These are phyloP conservation scores for Nezara viridula DNA, from an alignment of 2,888 invertebrate species.

Conservation along the genomic window DNA sequence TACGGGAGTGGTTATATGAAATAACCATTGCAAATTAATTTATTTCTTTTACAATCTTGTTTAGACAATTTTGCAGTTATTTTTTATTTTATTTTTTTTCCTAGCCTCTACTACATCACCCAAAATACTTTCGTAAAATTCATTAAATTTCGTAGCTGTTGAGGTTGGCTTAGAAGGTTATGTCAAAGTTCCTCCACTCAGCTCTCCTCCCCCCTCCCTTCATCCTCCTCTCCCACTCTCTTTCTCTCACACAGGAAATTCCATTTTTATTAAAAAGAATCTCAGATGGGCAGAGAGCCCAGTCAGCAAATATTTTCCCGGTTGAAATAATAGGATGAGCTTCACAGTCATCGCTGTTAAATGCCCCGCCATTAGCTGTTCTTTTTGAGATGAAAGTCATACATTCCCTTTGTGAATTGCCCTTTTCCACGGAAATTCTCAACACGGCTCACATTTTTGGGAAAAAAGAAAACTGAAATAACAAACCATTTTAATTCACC, in stretches of 20 bases:
- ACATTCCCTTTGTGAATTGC: not conserved
- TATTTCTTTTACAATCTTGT: too few relatives aligned
- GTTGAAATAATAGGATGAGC: not conserved
- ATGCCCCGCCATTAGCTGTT: not conserved
- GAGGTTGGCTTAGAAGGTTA: not conserved
- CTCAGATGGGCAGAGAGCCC: too few relatives aligned
- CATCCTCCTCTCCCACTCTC: not conserved
- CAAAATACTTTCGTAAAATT: not conserved
- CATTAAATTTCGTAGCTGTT: not conserved
- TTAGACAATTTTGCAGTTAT: too few relatives aligned
- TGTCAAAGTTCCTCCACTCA: not conserved
- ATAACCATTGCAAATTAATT: too few relatives aligned
- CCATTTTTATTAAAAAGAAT: slow-evolving; percentile 4
- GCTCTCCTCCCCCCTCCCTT: not conserved
- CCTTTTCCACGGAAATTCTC: too few relatives aligned
- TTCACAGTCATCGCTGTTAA: not conserved
- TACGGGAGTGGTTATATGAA: too few relatives aligned
- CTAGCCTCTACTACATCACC: not conserved
- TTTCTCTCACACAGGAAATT: not conserved
- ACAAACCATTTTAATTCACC: too few relatives aligned
- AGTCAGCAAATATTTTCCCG: not conserved
- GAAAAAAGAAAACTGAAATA: too few relatives aligned
- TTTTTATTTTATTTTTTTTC: too few relatives aligned
- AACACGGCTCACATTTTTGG: too few relatives aligned
- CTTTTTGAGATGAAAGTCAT: not conserved